Evolutionary conservation across 2,113 vertebrate species (phyloP).

Genomic region (Python bivittatus): DNA sequence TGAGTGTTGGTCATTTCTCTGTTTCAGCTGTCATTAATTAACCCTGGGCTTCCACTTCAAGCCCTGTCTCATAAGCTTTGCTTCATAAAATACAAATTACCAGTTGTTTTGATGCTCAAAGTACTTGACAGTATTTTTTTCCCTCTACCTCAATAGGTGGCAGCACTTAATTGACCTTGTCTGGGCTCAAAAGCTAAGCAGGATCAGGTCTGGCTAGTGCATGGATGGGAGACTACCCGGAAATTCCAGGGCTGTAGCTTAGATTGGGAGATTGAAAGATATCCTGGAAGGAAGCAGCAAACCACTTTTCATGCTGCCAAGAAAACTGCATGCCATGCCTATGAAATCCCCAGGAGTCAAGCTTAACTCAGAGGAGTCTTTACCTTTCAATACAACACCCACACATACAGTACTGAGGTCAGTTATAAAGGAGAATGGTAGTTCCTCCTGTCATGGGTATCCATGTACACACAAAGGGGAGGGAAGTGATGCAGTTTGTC

Average conservation of each 20-base stretch:
- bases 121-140: neutral
- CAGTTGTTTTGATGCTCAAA: neutral
- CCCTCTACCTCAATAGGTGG: neutral
- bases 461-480: neutral
- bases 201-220: neutral
- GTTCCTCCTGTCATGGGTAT: neutral
- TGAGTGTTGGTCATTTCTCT: neutral
- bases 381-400: neutral
- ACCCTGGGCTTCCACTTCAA: neutral
- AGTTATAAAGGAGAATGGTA: neutral
- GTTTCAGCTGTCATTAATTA: neutral
- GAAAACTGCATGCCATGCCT: neutral
- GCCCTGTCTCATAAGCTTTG: neutral
- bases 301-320: neutral
- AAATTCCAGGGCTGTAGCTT: neutral
- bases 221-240: neutral
- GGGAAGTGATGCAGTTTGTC: neutral
- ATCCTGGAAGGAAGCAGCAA: neutral
- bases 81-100: neutral
- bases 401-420: neutral
- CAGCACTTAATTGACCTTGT: neutral
- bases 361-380: neutral
- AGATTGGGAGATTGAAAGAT: neutral
- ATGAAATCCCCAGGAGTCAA: neutral
- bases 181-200: neutral